These are phyloP conservation scores for Melangyna quadrimaculata DNA, from an alignment of 2,888 invertebrate species.

Conservation along the genomic window DNA sequence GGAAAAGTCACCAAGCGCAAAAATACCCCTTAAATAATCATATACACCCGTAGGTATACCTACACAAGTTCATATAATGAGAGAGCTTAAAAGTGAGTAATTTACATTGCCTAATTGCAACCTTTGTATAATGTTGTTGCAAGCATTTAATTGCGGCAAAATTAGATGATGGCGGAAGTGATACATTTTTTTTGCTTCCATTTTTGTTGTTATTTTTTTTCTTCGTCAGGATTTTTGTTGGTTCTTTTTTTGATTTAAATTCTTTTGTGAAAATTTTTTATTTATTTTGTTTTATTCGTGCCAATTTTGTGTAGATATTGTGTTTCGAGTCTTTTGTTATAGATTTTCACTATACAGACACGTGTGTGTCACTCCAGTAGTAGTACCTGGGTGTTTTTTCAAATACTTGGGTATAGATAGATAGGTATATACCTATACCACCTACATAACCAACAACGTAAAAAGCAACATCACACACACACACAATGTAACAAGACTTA, in stretches of 20 bases:
- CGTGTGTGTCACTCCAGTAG: background rate
- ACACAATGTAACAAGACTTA: background rate
- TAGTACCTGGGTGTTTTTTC: background rate
- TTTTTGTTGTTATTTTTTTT: background rate
- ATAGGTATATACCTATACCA: background rate
- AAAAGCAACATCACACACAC: background rate
- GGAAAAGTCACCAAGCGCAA: slow-evolving; percentile 2
- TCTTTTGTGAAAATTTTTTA: background rate
- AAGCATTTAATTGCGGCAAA: slow-evolving; percentile 64
- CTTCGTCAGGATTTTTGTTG: background rate
- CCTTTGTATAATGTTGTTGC: slow-evolving; percentile 61
- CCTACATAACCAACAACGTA: background rate
- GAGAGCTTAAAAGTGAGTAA: slow-evolving; percentile 31
- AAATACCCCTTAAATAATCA: background rate
- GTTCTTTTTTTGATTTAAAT: slow-evolving; percentile 3
- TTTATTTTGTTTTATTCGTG: background rate
- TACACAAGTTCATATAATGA: slow-evolving; percentile 29
- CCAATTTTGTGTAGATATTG: background rate
- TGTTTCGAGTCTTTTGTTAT: slow-evolving; percentile 8
- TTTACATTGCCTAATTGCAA: slow-evolving; percentile 67
- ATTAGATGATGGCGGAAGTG: slow-evolving; percentile 46
- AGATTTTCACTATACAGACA: background rate
- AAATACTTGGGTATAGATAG: no score
- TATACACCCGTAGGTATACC: background rate
- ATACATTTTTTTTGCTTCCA: background rate